Conservation (phyloP, 2,888 invertebrate genomes). For the Syrista parreyssii region DNA sequence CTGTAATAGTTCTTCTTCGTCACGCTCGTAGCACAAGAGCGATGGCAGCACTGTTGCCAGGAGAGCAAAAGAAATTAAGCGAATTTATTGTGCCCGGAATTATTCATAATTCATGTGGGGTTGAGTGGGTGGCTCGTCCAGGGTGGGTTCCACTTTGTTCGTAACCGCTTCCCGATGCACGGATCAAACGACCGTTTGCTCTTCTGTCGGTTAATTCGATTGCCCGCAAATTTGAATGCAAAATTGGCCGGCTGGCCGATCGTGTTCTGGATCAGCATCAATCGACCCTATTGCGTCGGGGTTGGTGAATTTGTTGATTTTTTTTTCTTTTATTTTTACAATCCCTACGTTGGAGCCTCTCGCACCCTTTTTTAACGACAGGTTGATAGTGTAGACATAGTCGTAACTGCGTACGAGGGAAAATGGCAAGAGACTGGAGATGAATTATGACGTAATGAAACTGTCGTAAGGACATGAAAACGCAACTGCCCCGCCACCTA, state of each 20-base stretch:
- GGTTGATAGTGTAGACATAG: too few relatives aligned
- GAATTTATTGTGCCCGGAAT: constrained; percentile 54
- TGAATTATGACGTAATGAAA: constrained; percentile 60
- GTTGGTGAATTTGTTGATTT: too few relatives aligned
- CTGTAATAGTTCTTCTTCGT: too few relatives aligned
- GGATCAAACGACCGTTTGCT: constrained; percentile 63
- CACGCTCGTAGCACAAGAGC: too few relatives aligned
- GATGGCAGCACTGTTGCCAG: too few relatives aligned
- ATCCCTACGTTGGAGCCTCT: too few relatives aligned
- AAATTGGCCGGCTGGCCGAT: constrained; percentile 43
- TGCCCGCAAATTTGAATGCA: constrained; percentile 60
- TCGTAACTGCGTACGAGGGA: too few relatives aligned
- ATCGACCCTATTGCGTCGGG: too few relatives aligned
- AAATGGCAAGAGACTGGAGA: constrained; percentile 13
- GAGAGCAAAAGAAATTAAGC: constrained; percentile 48
- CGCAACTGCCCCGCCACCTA: constrained; percentile 29
- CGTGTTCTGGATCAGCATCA: too few relatives aligned
- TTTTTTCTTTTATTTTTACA: too few relatives aligned
- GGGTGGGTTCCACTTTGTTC: constrained; percentile 7
- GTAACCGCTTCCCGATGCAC: constrained; percentile 27
- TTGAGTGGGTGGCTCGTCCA: constrained; percentile 8
- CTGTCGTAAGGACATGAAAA: constrained; percentile 50
- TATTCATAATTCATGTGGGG: constrained; percentile 58
- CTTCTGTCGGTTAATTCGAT: constrained; percentile 59
- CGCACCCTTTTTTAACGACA: too few relatives aligned